Evolutionary conservation across 2,888 invertebrate genomes (phyloP).

Genomic region (Parnassius orleans): DNA sequence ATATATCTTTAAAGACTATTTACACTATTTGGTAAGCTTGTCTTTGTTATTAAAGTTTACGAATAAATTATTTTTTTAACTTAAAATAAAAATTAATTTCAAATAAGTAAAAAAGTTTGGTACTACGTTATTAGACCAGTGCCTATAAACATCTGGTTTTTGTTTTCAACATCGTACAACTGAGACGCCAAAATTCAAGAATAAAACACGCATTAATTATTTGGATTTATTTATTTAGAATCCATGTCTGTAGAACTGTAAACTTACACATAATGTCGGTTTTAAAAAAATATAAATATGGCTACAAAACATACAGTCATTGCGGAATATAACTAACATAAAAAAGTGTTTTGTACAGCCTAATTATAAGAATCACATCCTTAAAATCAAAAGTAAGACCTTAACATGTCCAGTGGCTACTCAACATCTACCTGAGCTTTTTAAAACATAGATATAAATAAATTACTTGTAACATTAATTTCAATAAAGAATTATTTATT

Average conservation of each 20-base stretch:
- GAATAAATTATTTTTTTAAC: not conserved
- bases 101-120: too few relatives aligned
- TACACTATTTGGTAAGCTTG: constrained; percentile 22
- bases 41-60: constrained; percentile 6
- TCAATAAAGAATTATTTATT: constrained; percentile 66
- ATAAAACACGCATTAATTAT: constrained; percentile 45
- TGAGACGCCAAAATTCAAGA: constrained; percentile 24
- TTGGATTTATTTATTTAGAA: constrained; percentile 78
- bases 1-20: constrained; percentile 23
- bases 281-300: constrained; percentile 77
- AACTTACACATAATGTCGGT: constrained; percentile 73
- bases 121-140: too few relatives aligned
- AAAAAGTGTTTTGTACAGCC: constrained; percentile 56
- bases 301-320: constrained; percentile 70
- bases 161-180: too few relatives aligned
- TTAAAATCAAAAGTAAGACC: constrained; percentile 34
- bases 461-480: constrained; percentile 62
- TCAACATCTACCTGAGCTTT: constrained; percentile 66
- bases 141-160: too few relatives aligned
- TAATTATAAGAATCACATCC: constrained; percentile 56
- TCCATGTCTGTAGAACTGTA: constrained; percentile 76
- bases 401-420: constrained; percentile 46
- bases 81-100: not conserved
- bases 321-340: constrained; percentile 58
- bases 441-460: constrained; percentile 66